These are phyloP conservation scores for Enteromius unitaeniatus DNA, from an alignment of 2,797 vertebrate species.

Conservation along the genomic window DNA sequence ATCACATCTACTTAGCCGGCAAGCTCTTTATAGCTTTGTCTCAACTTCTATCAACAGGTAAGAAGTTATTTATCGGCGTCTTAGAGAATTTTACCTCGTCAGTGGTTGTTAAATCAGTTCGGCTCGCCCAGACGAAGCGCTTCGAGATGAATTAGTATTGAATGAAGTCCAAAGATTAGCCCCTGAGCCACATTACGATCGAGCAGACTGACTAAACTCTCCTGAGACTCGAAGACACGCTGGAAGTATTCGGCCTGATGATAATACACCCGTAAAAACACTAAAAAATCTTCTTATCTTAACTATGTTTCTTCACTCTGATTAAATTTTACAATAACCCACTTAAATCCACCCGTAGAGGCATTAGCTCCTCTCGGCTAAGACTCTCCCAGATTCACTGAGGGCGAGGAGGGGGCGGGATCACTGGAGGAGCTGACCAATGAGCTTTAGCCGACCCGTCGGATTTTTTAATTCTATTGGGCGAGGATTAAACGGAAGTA, in stretches of 20 bases:
- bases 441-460: conserved; percentile 21
- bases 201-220: conserved; percentile 32
- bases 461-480: conserved; percentile 20
- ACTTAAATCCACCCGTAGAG: conserved; percentile 45
- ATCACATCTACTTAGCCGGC: conserved; percentile 12
- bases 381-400: conserved; percentile 71
- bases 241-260: not conserved
- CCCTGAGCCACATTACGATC: conserved; percentile 59
- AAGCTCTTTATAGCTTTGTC: not conserved
- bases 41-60: conserved; percentile 6
- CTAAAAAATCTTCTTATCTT: not conserved
- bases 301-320: not conserved
- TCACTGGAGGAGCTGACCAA: conserved; percentile 59
- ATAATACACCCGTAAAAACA: not conserved
- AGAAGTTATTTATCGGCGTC: not conserved
- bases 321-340: not conserved
- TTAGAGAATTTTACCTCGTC: conserved; percentile 41
- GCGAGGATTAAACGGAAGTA: conserved; percentile 57
- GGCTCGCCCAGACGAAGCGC: conserved; percentile 24
- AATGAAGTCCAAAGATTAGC: conserved; percentile 60
- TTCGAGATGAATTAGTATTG: conserved; percentile 39
- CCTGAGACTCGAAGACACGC: not conserved
- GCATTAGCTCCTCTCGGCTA: conserved; percentile 49
- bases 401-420: conserved; percentile 67
- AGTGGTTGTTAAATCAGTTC: not conserved